Evolutionary conservation across 2,888 invertebrate genomes (phyloP).

Genomic region (Agrochola circellaris): DNA sequence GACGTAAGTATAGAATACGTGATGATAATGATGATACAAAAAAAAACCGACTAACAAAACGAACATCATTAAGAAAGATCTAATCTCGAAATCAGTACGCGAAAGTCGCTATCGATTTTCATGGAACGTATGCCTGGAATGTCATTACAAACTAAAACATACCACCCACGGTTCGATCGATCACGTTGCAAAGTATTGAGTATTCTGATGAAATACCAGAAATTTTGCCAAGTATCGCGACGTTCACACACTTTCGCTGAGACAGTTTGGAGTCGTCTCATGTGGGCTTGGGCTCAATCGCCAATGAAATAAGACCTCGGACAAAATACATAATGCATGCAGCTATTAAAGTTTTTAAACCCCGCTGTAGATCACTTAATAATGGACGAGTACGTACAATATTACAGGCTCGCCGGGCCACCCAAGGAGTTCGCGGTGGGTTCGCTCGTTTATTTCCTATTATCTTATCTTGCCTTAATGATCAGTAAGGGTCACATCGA

Average conservation of each 20-base stretch:
- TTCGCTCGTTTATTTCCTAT: slow-evolving; percentile 83
- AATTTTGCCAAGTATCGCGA: slow-evolving; percentile 83
- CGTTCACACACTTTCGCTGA: slow-evolving; percentile 89
- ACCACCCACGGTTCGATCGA: slow-evolving; percentile 82
- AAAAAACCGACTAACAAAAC: slow-evolving; percentile 23
- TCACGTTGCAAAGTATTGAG: slow-evolving; percentile 73
- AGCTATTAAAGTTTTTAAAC: slow-evolving; percentile 62
- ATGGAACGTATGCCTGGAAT: slow-evolving; percentile 73
- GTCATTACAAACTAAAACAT: slow-evolving; percentile 73
- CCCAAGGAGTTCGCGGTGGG: slow-evolving; percentile 80
- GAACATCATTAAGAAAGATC: slow-evolving; percentile 62
- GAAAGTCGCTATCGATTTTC: slow-evolving; percentile 69
- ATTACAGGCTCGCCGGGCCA: slow-evolving; percentile 79
- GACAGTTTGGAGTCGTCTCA: slow-evolving; percentile 83
- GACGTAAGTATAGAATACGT: slow-evolving; percentile 8
- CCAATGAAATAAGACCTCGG: slow-evolving; percentile 74
- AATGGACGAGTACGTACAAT: slow-evolving; percentile 76
- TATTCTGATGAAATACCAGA: slow-evolving; percentile 84
- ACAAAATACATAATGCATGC: slow-evolving; percentile 62
- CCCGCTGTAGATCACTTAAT: slow-evolving; percentile 71
- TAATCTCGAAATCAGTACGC: slow-evolving; percentile 52
- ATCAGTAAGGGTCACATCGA: slow-evolving; percentile 76
- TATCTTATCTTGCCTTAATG: slow-evolving; percentile 83
- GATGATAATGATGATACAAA: slow-evolving; percentile 37
- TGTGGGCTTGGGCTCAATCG: slow-evolving; percentile 62